phyloP scores from a whole-genome alignment of 2,797 vertebrate genomes.

The Gymnothorax javanicus region DNA sequence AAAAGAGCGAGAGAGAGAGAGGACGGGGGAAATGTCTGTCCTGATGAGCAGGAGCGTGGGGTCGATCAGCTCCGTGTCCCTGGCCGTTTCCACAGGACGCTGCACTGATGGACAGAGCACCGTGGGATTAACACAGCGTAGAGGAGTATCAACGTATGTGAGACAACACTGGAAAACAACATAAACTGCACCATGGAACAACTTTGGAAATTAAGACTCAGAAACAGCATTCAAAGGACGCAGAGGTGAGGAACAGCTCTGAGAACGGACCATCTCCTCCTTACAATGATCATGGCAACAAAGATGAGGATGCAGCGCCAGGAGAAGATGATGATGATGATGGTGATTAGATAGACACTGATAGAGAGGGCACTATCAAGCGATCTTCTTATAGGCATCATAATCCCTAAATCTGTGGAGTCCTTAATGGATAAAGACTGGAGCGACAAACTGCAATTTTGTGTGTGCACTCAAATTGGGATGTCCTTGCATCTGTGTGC shows the following conservation, averaged over 20 bases:
- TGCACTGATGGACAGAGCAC: conserved; percentile 9
- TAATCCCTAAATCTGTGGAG: not conserved
- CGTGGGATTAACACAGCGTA: not conserved
- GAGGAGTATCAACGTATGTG: not conserved
- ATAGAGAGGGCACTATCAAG: not conserved
- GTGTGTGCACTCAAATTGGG: not conserved
- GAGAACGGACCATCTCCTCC: not conserved
- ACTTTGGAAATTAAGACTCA: too few species aligned
- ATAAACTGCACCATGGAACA: not conserved
- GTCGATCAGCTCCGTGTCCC: not conserved
- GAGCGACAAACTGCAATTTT: not conserved
- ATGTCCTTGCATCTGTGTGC: not conserved
- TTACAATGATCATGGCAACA: not conserved
- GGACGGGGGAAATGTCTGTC: not conserved
- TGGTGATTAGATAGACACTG: not conserved
- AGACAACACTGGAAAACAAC: not conserved
- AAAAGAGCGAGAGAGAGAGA: not conserved
- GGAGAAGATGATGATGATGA: not conserved
- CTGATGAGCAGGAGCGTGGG: not conserved
- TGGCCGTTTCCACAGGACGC: conserved; percentile 49
- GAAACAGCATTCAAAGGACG: too few species aligned
- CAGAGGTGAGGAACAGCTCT: not conserved
- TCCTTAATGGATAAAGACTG: not conserved
- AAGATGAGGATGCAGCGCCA: not conserved
- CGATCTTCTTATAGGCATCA: not conserved